Percentiles rank a stretch among this genome's conserved stretches.
Conservation (phyloP, 2,797 vertebrate species). For the Hybognathus amarus region DNA sequence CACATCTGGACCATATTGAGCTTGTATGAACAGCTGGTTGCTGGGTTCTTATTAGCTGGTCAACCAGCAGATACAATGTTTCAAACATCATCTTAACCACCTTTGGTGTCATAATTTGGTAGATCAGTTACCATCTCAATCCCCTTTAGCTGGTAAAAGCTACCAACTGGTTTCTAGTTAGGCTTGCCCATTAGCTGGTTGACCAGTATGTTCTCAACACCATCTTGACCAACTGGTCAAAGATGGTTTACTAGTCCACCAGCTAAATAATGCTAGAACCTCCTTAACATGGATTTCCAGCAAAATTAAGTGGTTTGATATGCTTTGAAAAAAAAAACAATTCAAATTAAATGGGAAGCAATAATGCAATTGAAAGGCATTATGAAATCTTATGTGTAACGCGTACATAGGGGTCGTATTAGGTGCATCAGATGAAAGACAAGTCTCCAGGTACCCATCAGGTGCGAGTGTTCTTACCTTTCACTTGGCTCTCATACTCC, state of each 20-base stretch:
- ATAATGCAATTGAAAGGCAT: background rate
- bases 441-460: constrained; percentile 53
- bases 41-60: background rate
- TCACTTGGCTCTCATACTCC: constrained; percentile 98
- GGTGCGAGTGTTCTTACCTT: constrained; percentile 82
- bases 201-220: background rate
- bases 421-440: background rate
- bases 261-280: background rate
- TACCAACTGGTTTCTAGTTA: background rate
- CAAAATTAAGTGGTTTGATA: background rate
- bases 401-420: background rate
- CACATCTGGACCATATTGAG: background rate
- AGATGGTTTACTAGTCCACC: background rate
- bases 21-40: background rate
- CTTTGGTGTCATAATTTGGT: too few relatives aligned
- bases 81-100: background rate
- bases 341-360: background rate
- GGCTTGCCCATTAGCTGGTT: background rate
- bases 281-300: background rate
- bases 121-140: background rate
- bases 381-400: background rate
- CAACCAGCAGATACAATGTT: background rate
- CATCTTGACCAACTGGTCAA: background rate
- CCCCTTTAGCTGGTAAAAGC: background rate
- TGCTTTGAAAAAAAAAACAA: background rate